Conservation (phyloP, 2,113 vertebrate genomes). For the Aptenodytes forsteri region DNA sequence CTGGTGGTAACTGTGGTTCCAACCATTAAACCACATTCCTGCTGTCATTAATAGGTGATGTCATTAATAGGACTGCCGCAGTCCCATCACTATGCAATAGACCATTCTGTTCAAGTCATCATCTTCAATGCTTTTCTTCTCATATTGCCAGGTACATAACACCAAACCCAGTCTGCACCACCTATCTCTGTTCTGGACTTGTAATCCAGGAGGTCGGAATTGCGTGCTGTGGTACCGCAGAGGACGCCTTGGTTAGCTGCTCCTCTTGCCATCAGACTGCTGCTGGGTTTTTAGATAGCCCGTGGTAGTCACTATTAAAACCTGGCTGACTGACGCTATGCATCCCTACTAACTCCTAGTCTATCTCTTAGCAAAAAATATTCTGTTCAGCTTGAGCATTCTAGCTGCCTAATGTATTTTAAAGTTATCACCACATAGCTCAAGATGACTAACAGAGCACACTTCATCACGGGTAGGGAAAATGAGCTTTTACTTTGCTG, state of each 20-base stretch:
- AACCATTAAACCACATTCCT: neutral
- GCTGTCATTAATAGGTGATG: neutral
- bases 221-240: neutral
- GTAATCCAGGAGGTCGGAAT: neutral
- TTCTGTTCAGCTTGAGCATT: neutral
- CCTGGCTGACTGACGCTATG: neutral
- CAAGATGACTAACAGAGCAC: neutral
- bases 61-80: neutral
- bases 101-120: neutral
- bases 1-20: neutral
- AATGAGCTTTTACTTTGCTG: slow-evolving; percentile 33
- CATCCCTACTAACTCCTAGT: neutral
- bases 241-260: neutral
- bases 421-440: neutral
- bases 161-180: neutral
- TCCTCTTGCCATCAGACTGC: neutral
- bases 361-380: neutral
- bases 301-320: neutral
- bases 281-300: neutral
- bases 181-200: neutral
- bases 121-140: neutral
- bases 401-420: neutral
- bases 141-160: neutral
- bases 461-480: neutral
- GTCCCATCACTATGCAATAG: neutral